Percentiles rank a stretch among this genome's conserved stretches.
Evolutionary conservation across 1,140 invertebrate species (phyloP).

Genomic region (Chymomyza costata): DNA sequence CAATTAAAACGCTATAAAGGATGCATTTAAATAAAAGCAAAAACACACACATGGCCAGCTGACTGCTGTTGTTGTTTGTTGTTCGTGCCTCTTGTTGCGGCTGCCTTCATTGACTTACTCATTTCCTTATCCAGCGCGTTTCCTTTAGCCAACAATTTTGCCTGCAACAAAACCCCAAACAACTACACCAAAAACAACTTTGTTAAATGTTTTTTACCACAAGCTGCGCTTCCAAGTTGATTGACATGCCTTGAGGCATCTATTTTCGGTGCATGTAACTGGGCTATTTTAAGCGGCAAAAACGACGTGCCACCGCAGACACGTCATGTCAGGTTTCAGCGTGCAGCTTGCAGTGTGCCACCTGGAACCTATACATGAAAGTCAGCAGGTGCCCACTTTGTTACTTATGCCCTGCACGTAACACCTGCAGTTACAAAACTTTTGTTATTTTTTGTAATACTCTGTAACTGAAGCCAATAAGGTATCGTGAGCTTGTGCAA

Average conservation of each 20-base stretch:
- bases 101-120: conserved; percentile 42
- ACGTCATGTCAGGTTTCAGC: conserved; percentile 44
- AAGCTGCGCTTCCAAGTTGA: no score
- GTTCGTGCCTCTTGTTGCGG: conserved; percentile 5
- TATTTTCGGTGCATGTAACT: conserved; percentile 54
- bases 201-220: conserved; percentile 46
- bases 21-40: conserved; percentile 50
- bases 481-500: no score
- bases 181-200: conserved; percentile 37
- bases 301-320: conserved; percentile 47
- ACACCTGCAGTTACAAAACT: conserved; percentile 39
- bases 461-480: no score
- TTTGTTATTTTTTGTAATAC: no score
- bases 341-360: conserved; percentile 9
- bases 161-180: conserved; percentile 7
- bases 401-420: conserved; percentile 58
- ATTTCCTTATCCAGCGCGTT: conserved; percentile 27
- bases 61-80: no score
- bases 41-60: no score
- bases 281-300: no score
- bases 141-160: conserved; percentile 34
- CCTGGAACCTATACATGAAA: conserved; percentile 6
- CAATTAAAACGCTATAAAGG: conserved; percentile 70
- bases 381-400: no score
- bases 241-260: conserved; percentile 55